Percentiles rank a stretch among this genome's conserved stretches.
Evolutionary conservation across 2,888 invertebrate genomes (phyloP).

Genomic region (Idaea straminata): DNA sequence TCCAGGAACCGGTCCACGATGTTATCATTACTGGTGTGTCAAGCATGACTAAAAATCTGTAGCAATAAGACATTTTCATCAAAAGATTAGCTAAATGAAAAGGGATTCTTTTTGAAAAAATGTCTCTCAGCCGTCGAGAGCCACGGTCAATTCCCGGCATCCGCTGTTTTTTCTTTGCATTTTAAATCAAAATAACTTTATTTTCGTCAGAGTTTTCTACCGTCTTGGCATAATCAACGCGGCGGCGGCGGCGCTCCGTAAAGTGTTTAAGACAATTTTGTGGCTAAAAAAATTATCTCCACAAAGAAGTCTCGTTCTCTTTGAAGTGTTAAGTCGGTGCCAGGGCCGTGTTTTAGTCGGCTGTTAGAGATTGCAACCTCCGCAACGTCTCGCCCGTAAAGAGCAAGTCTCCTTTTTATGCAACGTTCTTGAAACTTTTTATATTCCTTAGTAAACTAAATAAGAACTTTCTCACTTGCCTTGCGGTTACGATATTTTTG

Average conservation of each 20-base stretch:
- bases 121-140: conserved; percentile 43
- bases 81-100: conserved; percentile 65
- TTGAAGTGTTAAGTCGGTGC: conserved; percentile 50
- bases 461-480: conserved; percentile 6
- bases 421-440: conserved; percentile 11
- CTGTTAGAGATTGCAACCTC: conserved; percentile 10
- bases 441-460: not conserved
- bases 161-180: conserved; percentile 65
- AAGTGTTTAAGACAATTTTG: conserved; percentile 73
- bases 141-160: conserved; percentile 33
- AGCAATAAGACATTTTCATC: conserved; percentile 37
- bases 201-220: conserved; percentile 64
- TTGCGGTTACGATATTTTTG: conserved; percentile 8
- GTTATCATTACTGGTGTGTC: not conserved
- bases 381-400: conserved; percentile 22
- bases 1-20: not conserved
- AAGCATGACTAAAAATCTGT: conserved; percentile 9
- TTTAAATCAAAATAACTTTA: conserved; percentile 76
- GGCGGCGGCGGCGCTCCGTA: conserved; percentile 34
- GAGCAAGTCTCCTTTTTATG: conserved; percentile 23
- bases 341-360: conserved; percentile 31
- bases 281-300: conserved; percentile 54
- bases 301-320: conserved; percentile 51
- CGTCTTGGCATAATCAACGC: conserved; percentile 71
- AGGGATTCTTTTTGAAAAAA: conserved; percentile 50